Evolutionary conservation across 1,140 invertebrate genomes (phyloP).

Genomic region (Papilio polytes): DNA sequence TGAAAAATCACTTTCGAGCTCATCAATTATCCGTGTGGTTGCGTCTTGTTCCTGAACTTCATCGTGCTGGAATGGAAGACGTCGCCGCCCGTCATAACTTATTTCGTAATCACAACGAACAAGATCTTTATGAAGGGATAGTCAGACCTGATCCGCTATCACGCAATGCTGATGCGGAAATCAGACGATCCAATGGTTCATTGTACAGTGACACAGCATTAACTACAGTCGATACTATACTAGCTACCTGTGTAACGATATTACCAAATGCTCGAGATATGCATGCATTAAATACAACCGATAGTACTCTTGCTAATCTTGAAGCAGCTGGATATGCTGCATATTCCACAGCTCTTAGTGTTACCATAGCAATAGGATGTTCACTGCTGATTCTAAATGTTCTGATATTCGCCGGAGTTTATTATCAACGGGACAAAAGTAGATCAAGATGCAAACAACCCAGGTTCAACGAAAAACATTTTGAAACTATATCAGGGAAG

Average conservation of each 20-base stretch:
- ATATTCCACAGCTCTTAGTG: constrained; percentile 92
- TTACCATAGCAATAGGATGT: constrained; percentile 95
- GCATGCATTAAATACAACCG: constrained; percentile 84
- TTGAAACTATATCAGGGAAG: constrained; percentile 87
- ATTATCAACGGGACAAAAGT: constrained; percentile 93
- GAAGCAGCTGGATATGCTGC: constrained; percentile 91
- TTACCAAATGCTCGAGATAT: constrained; percentile 71
- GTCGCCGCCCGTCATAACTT: constrained; percentile 92
- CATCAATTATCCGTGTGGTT: constrained; percentile 98
- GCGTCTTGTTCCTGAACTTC: constrained; percentile 95
- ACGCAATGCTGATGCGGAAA: constrained; percentile 54
- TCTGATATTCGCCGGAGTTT: constrained; percentile 93
- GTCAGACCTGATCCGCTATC: constrained; percentile 91
- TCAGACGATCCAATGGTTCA: constrained; percentile 70
- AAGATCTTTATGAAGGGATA: constrained; percentile 92
- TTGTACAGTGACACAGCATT: constrained; percentile 75
- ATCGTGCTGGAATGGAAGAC: constrained; percentile 94
- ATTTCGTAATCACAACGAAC: constrained; percentile 92
- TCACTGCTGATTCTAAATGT: constrained; percentile 94
- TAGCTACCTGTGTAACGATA: constrained; percentile 79
- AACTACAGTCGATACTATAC: constrained; percentile 77
- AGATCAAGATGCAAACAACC: constrained; percentile 85
- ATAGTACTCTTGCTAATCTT: constrained; percentile 88
- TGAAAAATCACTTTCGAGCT: constrained; percentile 97
- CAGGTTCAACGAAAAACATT: constrained; percentile 87